phyloP scores from a whole-genome alignment of 2,797 vertebrate genomes.

The Synanceia verrucosa region DNA sequence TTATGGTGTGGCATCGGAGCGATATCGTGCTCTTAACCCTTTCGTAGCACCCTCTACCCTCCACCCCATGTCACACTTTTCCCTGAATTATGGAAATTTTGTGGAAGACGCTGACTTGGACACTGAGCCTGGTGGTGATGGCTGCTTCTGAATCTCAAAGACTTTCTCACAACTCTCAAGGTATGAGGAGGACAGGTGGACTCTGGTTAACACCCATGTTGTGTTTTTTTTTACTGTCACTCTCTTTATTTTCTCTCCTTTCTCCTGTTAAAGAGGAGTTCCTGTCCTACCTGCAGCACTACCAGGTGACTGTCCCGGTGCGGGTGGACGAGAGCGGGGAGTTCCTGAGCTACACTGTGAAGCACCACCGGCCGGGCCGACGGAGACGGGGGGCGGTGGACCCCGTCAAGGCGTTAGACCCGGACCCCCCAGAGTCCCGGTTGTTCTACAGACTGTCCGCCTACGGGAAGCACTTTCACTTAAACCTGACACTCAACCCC shows the following conservation, averaged over 20 bases:
- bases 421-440: slow-evolving; percentile 85
- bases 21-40: slow-evolving; percentile 83
- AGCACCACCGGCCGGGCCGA: slow-evolving; percentile 90
- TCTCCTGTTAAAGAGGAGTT: slow-evolving; percentile 93
- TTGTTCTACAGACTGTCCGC: slow-evolving; percentile 98
- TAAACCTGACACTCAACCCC: slow-evolving; percentile 96
- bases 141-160: slow-evolving; percentile 92
- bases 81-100: slow-evolving; percentile 99
- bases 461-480: slow-evolving; percentile 98
- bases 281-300: slow-evolving; percentile 98
- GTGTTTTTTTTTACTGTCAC: slow-evolving; percentile 1
- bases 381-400: slow-evolving; percentile 86
- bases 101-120: slow-evolving; percentile 99
- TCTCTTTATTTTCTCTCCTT: slow-evolving; percentile 5
- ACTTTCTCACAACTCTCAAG: slow-evolving; percentile 96
- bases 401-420: slow-evolving; percentile 66
- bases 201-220: not conserved
- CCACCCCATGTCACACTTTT: slow-evolving; percentile 82
- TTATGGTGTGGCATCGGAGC: slow-evolving; percentile 89
- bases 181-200: slow-evolving; percentile 78
- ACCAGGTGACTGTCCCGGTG: slow-evolving; percentile 95
- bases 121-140: slow-evolving; percentile 95
- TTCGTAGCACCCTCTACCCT: slow-evolving; percentile 81
- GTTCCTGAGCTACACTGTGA: slow-evolving; percentile 98
- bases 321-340: slow-evolving; percentile 94